phyloP scores from a whole-genome alignment of 2,797 vertebrate species.

The Eospalax fontanierii region DNA sequence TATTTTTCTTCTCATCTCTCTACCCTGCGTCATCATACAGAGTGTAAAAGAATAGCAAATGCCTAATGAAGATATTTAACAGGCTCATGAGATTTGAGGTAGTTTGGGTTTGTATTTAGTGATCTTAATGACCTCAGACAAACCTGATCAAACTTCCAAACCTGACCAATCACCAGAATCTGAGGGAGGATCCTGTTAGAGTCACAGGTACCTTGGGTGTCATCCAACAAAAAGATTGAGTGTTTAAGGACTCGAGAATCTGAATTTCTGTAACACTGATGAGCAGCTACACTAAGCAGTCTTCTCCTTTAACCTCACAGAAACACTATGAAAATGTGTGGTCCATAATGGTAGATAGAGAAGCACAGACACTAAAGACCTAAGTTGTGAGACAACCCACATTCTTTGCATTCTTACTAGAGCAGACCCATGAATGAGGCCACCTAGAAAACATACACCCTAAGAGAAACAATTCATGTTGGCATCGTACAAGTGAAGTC shows the following conservation, averaged over 20 bases:
- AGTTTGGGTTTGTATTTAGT: conserved; percentile 15
- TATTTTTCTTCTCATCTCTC: neutral
- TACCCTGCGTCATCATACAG: neutral
- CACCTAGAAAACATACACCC: neutral
- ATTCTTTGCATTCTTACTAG: conserved; percentile 10
- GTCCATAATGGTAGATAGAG: neutral
- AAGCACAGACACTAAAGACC: neutral
- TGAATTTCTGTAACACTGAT: conserved; percentile 3
- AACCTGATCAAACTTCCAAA: too few species aligned
- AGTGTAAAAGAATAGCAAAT: conserved; percentile 13
- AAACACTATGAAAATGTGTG: conserved; percentile 10
- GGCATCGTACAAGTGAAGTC: neutral
- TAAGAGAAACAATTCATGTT: neutral
- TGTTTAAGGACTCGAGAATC: conserved; percentile 13
- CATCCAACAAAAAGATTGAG: neutral
- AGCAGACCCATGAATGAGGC: neutral
- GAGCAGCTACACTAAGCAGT: neutral
- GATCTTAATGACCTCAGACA: too few species aligned
- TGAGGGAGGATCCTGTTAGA: neutral
- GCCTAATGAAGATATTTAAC: neutral
- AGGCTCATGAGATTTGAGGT: conserved; percentile 30
- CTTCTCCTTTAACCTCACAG: neutral
- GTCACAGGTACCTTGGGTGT: neutral
- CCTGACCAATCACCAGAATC: neutral
- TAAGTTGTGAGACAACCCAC: neutral